These are phyloP conservation scores for Brachionus rotundiformis DNA, from an alignment of 1,140 invertebrate species.

Conservation along the genomic window DNA sequence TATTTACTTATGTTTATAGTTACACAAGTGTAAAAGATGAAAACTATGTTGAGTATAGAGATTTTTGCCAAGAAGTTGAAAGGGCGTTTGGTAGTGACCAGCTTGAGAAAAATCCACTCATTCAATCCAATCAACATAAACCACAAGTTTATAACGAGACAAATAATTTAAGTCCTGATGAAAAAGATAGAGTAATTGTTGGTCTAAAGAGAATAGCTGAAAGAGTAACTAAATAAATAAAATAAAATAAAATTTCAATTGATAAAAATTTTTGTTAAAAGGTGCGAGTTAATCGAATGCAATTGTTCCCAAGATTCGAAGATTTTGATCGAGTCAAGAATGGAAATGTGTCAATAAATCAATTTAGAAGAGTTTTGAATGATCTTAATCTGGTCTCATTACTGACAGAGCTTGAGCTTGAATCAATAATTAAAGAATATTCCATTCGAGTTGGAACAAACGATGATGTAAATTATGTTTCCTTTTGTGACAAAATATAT, in stretches of 20 bases:
- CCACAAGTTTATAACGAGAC: constrained; percentile 57
- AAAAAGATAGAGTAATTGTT: constrained; percentile 54
- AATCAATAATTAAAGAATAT: constrained; percentile 59
- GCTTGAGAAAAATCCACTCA: constrained; percentile 61
- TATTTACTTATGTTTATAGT: constrained; percentile 52
- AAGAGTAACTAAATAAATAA: constrained; percentile 56
- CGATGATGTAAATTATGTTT: constrained; percentile 62
- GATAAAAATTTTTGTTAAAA: constrained; percentile 23
- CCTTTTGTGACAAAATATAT: constrained; percentile 63
- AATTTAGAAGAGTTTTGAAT: constrained; percentile 62
- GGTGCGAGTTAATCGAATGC: constrained; percentile 58
- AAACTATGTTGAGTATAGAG: constrained; percentile 60
- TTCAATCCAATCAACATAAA: constrained; percentile 58
- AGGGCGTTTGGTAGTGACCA: constrained; percentile 62
- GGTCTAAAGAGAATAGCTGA: constrained; percentile 60
- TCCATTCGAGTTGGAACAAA: constrained; percentile 59
- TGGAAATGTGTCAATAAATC: constrained; percentile 60
- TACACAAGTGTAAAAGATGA: constrained; percentile 56
- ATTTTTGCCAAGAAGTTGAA: constrained; percentile 62
- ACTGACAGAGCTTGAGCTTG: constrained; percentile 58
- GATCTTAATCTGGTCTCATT: constrained; percentile 60
- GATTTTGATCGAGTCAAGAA: constrained; percentile 63
- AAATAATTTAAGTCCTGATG: constrained; percentile 56
- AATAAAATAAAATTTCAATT: too few species aligned
- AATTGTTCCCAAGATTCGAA: constrained; percentile 64